A percentile compares a stretch with the other conserved stretches of the same genome.
Evolutionary conservation across 2,797 vertebrate genomes (phyloP).

Genomic region (Sphenopsis melanotis): DNA sequence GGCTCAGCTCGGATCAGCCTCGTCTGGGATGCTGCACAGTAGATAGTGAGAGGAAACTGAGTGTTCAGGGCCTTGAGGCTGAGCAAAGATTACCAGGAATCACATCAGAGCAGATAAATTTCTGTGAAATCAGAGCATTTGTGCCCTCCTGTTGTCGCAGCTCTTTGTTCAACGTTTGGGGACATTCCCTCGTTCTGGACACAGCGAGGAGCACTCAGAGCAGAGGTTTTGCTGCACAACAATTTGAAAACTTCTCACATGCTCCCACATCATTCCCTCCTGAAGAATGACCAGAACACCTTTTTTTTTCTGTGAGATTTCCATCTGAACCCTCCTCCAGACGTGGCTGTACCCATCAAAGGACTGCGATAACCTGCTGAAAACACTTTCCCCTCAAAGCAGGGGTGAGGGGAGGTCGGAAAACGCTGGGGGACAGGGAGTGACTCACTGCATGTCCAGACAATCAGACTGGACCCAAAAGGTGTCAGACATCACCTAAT

Average conservation of each 20-base stretch:
- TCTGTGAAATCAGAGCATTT: neutral
- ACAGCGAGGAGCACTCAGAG: neutral
- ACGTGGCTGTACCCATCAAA: neutral
- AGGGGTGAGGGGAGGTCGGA: neutral
- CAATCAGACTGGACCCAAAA: constrained; percentile 45
- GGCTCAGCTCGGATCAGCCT: neutral
- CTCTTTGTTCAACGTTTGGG: neutral
- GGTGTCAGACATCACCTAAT: constrained; percentile 75
- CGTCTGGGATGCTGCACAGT: neutral
- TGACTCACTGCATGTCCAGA: constrained; percentile 68
- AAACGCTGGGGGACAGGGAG: neutral
- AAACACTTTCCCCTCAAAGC: neutral
- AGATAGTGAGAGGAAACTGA: neutral
- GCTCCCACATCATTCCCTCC: neutral
- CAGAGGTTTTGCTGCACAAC: neutral
- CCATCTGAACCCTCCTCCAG: neutral
- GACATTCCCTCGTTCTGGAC: neutral
- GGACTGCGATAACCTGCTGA: neutral
- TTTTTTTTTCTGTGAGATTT: neutral
- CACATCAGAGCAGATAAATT: neutral
- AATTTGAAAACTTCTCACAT: neutral
- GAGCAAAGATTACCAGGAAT: neutral
- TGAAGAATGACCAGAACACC: neutral
- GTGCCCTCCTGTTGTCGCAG: neutral
- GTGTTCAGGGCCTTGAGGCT: neutral